Base-by-base conservation (phyloP, 1,140 invertebrate species). In the Hyposmocoma kahamanoa region DNA sequence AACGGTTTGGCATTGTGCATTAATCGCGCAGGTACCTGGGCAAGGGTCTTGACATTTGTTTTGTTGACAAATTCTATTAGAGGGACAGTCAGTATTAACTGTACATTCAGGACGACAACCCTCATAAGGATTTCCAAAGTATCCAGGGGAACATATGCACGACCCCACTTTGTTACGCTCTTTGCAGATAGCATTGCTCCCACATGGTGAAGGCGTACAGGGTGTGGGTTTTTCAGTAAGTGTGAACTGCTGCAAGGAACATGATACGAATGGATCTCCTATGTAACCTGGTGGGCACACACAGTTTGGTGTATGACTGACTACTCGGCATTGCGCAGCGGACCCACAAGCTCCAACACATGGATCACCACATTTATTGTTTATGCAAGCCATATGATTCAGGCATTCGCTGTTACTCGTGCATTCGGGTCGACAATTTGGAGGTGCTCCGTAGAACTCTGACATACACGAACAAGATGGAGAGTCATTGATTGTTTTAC, bases 111-210 rank as follows among this genome's bases (percentile, higher is more conserved):
- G 91, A 56, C 90, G 69, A 72, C 91, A 92, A 22, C 88, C 88
- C 73, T 90, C 87, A 56, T 91, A 91, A 5, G 91, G 91, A 76
- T 92, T 91, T 47, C 91, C 92, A 59, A 91, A 89, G 64, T 91
- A 92, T 47, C 90, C 90, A 34, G 87, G 70, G 8, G 90, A 74
- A 69, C 92, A 94, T 10, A 77, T 72, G 68, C 92, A 94, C 28
- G 90, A 87, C 13, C 90, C 90, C 18, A 88, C 87, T 41, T 88
- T 88, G 56, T 90, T 89, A 53, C 85, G 85, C 66, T 90, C 88
- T 58, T 86, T 87, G 59, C 91, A 92, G 20, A 90, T 72, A 18
- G 91, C 90, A 68, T 92, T 92, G 34, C 89, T 81, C 36, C 92
- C 92, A 70, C 92, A 93, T 19, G 91, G 91, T 18, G 89, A 90